A percentile compares a stretch with the other conserved stretches of the same genome.
Evolutionary conservation across 2,888 invertebrate species (phyloP).

Genomic region (Erebia aethiops): DNA sequence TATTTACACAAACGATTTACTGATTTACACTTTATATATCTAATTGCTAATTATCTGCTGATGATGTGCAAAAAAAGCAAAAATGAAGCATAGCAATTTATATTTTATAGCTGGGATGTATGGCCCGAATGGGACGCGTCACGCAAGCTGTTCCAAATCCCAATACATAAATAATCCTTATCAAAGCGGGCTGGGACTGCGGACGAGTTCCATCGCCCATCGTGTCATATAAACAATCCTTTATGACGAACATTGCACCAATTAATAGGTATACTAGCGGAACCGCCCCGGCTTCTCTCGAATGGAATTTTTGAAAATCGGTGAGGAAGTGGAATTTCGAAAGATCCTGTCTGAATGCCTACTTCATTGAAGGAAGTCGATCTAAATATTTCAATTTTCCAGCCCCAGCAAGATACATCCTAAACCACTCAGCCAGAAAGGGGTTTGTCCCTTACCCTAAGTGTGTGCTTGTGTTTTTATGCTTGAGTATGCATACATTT

Average conservation of each 20-base stretch:
- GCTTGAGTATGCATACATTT: not conserved
- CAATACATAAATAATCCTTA: conserved; percentile 65
- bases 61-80: not conserved
- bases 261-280: not conserved
- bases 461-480: not conserved
- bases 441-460: too few relatives aligned
- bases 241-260: conserved; percentile 11
- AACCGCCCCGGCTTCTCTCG: too few relatives aligned
- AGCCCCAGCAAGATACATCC: too few relatives aligned
- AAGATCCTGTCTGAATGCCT: too few relatives aligned
- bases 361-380: too few relatives aligned
- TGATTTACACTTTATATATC: too few relatives aligned
- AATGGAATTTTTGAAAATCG: too few relatives aligned
- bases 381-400: too few relatives aligned
- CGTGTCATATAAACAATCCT: conserved; percentile 7
- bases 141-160: conserved; percentile 50
- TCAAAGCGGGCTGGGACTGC: conserved; percentile 42
- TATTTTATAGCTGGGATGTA: not conserved
- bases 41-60: not conserved
- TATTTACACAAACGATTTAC: not conserved
- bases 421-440: too few relatives aligned
- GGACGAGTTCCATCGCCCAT: conserved; percentile 32
- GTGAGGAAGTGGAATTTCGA: not conserved
- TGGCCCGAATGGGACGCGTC: not conserved
- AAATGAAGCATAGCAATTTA: conserved; percentile 5